Conservation (phyloP, 2,113 vertebrate genomes). For the Tupaia tana region DNA sequence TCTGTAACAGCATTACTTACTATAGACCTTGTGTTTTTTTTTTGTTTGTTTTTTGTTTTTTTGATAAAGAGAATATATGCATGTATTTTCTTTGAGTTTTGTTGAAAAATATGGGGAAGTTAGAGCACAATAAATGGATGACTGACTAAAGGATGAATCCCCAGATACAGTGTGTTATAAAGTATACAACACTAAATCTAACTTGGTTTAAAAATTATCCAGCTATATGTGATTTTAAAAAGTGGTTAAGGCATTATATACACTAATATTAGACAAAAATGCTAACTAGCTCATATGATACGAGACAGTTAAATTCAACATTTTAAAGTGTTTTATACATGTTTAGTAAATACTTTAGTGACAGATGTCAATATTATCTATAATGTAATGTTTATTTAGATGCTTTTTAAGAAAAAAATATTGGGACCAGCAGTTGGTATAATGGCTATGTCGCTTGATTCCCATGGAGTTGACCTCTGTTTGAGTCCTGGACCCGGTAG, state of each 20-base stretch:
- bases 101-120: neutral
- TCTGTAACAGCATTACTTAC: neutral
- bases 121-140: neutral
- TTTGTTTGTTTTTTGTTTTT: neutral
- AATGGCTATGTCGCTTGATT: no score
- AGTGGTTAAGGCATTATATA: neutral
- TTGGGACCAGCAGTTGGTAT: no score
- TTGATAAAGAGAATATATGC: neutral
- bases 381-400: constrained; percentile 36
- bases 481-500: no score
- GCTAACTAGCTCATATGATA: neutral
- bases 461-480: no score
- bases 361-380: neutral
- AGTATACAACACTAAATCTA: neutral
- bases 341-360: neutral
- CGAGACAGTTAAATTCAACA: neutral
- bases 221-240: neutral
- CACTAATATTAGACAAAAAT: neutral
- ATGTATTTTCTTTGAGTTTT: neutral
- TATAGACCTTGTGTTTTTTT: neutral
- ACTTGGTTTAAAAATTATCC: neutral
- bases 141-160: neutral
- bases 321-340: neutral
- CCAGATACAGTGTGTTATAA: neutral
- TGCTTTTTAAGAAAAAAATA: neutral